Evolutionary conservation across 2,888 invertebrate genomes (phyloP).

Genomic region (Brachypterus glaber): DNA sequence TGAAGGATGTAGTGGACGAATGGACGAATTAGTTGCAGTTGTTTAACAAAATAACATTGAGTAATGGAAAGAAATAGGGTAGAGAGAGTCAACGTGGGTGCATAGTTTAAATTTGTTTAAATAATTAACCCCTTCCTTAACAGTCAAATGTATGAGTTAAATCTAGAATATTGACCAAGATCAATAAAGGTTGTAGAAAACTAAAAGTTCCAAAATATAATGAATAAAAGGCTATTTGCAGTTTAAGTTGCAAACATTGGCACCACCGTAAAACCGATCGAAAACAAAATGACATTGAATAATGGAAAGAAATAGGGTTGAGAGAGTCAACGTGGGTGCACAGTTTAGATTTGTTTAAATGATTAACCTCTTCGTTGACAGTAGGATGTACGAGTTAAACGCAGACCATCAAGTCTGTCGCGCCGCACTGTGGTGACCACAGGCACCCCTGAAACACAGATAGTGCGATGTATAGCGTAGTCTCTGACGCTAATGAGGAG

Average conservation of each 20-base stretch:
- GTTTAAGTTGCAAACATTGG: too few species aligned
- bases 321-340: conserved; percentile 30
- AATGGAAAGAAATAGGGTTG: conserved; percentile 12
- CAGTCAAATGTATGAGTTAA: conserved; percentile 27
- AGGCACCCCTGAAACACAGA: conserved; percentile 8
- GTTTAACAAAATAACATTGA: conserved; percentile 20
- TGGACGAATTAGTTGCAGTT: too few species aligned
- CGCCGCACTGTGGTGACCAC: not conserved
- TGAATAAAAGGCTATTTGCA: too few species aligned
- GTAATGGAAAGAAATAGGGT: conserved; percentile 14
- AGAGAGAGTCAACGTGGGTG: conserved; percentile 28
- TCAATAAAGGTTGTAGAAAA: too few species aligned
- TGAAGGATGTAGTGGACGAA: too few species aligned
- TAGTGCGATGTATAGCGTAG: conserved; percentile 8
- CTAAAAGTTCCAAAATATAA: too few species aligned
- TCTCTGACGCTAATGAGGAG: conserved; percentile 21
- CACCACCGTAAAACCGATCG: too few species aligned
- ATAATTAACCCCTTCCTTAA: conserved; percentile 28
- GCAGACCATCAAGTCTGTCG: conserved; percentile 2
- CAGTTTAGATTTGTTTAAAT: conserved; percentile 34
- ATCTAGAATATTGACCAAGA: too few species aligned
- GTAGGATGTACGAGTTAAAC: conserved; percentile 26
- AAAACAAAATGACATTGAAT: conserved; percentile 20
- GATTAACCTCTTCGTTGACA: conserved; percentile 29
- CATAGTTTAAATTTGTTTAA: conserved; percentile 34